phyloP scores from a whole-genome alignment of 1,140 invertebrate genomes.

The Drosophila pandora region DNA sequence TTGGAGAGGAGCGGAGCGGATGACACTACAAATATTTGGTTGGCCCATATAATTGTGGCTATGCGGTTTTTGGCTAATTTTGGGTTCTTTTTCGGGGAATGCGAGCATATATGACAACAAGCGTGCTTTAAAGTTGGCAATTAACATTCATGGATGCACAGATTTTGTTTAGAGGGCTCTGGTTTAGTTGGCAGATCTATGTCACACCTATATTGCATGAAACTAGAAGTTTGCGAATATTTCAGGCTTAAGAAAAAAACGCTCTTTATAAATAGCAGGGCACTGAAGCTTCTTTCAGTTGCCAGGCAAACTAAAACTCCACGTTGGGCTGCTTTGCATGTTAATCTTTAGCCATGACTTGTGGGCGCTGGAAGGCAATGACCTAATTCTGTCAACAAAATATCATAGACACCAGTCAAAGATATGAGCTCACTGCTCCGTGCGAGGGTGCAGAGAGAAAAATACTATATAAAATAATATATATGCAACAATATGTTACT shows the following conservation, averaged over 20 bases:
- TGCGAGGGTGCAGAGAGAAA: constrained; percentile 1
- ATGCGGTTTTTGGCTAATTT: constrained; percentile 70
- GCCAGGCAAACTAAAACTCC: constrained; percentile 15
- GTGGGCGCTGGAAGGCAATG: constrained; percentile 65
- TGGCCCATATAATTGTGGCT: constrained; percentile 68
- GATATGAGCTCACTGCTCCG: constrained; percentile 35
- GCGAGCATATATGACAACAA: constrained; percentile 1
- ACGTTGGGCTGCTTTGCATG: constrained; percentile 55
- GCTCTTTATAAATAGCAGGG: not conserved
- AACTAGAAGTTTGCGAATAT: not conserved
- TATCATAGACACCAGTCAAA: constrained; percentile 61
- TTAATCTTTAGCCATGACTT: constrained; percentile 56
- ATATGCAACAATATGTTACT: too few species aligned
- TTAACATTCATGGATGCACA: constrained; percentile 34
- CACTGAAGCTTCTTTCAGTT: constrained; percentile 8
- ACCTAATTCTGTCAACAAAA: constrained; percentile 77
- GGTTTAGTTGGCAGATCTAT: not conserved
- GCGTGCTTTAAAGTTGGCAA: constrained; percentile 22
- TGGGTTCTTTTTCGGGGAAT: constrained; percentile 11
- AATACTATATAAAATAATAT: not conserved
- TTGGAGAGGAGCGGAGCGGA: constrained; percentile 19
- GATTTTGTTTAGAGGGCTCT: constrained; percentile 18
- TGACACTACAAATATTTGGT: constrained; percentile 69
- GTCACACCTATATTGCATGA: not conserved
- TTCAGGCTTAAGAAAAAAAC: not conserved